phyloP scores from a whole-genome alignment of 1,140 invertebrate genomes.

The Conus ventricosus region DNA sequence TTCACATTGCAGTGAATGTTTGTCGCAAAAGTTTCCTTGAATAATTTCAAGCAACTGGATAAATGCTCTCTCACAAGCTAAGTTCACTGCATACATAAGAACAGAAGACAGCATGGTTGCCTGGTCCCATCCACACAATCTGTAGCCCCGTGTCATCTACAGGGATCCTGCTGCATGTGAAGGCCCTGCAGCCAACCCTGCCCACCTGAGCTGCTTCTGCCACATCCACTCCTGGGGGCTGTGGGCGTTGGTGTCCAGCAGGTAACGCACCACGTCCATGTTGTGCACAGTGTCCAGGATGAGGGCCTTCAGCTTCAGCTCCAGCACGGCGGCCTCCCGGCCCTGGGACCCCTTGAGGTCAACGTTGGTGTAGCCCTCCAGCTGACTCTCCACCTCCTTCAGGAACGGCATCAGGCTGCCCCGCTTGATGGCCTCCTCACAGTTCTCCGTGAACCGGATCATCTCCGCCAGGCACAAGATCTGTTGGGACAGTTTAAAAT shows the following conservation, averaged over 20 bases:
- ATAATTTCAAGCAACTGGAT: too few species aligned
- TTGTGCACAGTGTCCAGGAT: slow-evolving; percentile 96
- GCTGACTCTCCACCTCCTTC: slow-evolving; percentile 77
- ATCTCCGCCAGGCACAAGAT: slow-evolving; percentile 83
- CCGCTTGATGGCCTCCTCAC: slow-evolving; percentile 85
- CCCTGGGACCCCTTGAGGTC: slow-evolving; percentile 69
- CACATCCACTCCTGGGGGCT: slow-evolving; percentile 89
- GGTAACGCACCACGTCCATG: slow-evolving; percentile 85
- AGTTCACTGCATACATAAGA: too few species aligned
- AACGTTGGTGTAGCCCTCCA: slow-evolving; percentile 81
- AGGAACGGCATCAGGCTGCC: slow-evolving; percentile 80
- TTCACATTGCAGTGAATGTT: too few species aligned
- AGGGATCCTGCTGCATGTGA: not conserved
- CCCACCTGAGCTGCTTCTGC: slow-evolving; percentile 94
- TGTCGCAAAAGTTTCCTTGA: too few species aligned
- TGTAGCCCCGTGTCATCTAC: not conserved
- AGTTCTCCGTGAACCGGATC: slow-evolving; percentile 87
- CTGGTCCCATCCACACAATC: not conserved
- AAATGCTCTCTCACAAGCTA: too few species aligned
- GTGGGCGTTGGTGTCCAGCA: slow-evolving; percentile 83
- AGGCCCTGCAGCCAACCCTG: not conserved
- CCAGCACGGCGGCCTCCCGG: slow-evolving; percentile 68
- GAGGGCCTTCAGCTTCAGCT: slow-evolving; percentile 82
- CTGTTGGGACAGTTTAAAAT: slow-evolving; percentile 71
- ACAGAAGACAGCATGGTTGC: not conserved